phyloP scores from a whole-genome alignment of 2,797 vertebrate genomes.

The Halcyon smyrnensis region DNA sequence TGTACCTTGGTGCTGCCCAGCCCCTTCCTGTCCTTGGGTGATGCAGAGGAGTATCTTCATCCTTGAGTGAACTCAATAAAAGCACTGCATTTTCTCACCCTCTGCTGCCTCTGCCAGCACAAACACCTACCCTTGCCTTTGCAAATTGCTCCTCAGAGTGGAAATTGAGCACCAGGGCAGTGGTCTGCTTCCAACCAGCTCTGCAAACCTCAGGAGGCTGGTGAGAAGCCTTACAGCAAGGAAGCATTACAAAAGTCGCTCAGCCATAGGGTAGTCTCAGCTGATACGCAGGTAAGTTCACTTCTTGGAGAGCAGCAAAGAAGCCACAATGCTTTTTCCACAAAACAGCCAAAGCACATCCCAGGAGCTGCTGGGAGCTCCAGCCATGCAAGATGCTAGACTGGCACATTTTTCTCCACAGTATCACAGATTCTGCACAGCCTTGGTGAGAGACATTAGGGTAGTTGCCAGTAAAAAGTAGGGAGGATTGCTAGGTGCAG shows the following conservation, averaged over 20 bases:
- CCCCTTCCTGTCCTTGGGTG: not conserved
- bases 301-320: not conserved
- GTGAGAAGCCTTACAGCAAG: not conserved
- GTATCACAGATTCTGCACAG: not conserved
- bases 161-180: not conserved
- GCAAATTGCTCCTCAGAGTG: fast-evolving
- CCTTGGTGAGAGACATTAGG: not conserved
- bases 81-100: not conserved
- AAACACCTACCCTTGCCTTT: not conserved
- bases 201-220: not conserved
- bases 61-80: not conserved
- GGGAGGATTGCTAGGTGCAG: not conserved
- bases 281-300: not conserved
- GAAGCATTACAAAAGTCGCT: not conserved
- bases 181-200: not conserved
- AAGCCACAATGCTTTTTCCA: not conserved
- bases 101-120: not conserved
- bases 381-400: not conserved
- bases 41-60: not conserved
- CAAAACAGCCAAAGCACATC: not conserved
- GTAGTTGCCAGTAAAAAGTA: not conserved
- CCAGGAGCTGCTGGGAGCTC: constrained; percentile 3
- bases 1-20: not conserved
- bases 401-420: not conserved
- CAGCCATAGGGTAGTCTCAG: not conserved